These are phyloP conservation scores for Leptogaster cylindrica DNA, from an alignment of 2,888 invertebrate genomes.

Conservation along the genomic window DNA sequence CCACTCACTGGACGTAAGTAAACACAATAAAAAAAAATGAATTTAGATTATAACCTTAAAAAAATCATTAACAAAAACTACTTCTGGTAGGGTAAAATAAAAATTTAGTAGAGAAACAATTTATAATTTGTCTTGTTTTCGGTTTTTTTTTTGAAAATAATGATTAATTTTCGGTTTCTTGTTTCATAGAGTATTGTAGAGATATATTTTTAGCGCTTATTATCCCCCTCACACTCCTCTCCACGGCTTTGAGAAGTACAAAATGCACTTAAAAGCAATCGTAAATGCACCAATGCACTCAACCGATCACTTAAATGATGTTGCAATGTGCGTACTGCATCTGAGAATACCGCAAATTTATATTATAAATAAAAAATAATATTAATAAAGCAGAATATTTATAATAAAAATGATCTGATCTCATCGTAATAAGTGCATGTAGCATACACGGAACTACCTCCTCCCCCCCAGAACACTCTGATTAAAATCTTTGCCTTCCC, in stretches of 20 bases:
- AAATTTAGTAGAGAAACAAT: slow-evolving; percentile 15
- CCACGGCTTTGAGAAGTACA: slow-evolving; percentile 32
- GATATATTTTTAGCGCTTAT: slow-evolving; percentile 27
- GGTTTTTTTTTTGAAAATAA: too few species aligned
- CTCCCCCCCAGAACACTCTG: background rate
- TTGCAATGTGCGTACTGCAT: slow-evolving; percentile 31
- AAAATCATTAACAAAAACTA: slow-evolving; percentile 13
- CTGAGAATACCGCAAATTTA: slow-evolving; percentile 24
- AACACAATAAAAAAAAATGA: slow-evolving; percentile 55
- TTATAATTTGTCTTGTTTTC: too few species aligned
- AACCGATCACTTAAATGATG: slow-evolving; percentile 4
- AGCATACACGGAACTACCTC: slow-evolving; percentile 4
- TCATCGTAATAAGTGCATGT: slow-evolving; percentile 29
- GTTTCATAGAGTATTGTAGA: slow-evolving; percentile 1
- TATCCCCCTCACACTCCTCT: slow-evolving; percentile 13
- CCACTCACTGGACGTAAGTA: slow-evolving; percentile 99
- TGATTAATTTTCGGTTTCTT: slow-evolving; percentile 16
- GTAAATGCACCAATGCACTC: slow-evolving; percentile 24
- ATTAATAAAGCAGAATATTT: slow-evolving; percentile 1
- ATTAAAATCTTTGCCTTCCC: background rate
- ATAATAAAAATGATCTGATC: too few species aligned
- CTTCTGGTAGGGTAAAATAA: slow-evolving; percentile 13
- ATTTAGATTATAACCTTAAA: slow-evolving; percentile 27
- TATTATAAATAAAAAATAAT: slow-evolving; percentile 3
- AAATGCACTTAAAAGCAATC: slow-evolving; percentile 31